Base-by-base conservation (phyloP, 2,797 vertebrate species). In the Cyclopterus lumpus region DNA sequence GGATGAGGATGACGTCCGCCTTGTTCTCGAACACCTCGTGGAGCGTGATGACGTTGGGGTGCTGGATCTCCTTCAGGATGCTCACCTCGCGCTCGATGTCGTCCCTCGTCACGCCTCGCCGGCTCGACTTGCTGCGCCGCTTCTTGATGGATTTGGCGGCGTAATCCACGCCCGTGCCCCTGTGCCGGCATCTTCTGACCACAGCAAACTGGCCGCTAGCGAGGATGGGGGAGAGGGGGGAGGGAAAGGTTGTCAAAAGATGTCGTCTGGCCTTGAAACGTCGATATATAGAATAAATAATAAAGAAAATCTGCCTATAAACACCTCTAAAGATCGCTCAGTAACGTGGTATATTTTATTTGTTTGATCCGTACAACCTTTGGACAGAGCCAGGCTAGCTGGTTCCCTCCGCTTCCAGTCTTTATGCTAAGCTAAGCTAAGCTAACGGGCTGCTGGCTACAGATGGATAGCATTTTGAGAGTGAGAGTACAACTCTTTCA, bases 71-170 rank as follows among this genome's bases (percentile, higher is more conserved):
- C 89, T 97, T 97, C 51, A 99, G 93, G 90, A 99, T 99, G 95
- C 94, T 91, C 67, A 99, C 98, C 93, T 99, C 98, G 10, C 98
- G 93, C 87, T 99, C 98, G 0, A 99, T 99, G 84, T 99, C 98
- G 12, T 99, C 97, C 7, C 95, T 95, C 61, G 96, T 95, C 73
- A 99, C 98, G 0, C 98, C 98, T 0, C 98, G 95, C 0, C 97
- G 95, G 86, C 98, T 99, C 20, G 97, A 98, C 82, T 97, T 98
- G 0, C 97, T 98, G 83, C 97, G 96, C 30, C 97, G 92, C 83
- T 99, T 99, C 93, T 97, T 98, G 94, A 99, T 99, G 89, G 97
- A 99, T 74, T 99, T 99, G 78, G 96, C 98, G 0, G 98, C 98
- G 53, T 94, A 99, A 48, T 97, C 97, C 48, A 89, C 88, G 0